Base-by-base conservation (phyloP, 1,140 invertebrate genomes). In the Leptopilina clavipes region DNA sequence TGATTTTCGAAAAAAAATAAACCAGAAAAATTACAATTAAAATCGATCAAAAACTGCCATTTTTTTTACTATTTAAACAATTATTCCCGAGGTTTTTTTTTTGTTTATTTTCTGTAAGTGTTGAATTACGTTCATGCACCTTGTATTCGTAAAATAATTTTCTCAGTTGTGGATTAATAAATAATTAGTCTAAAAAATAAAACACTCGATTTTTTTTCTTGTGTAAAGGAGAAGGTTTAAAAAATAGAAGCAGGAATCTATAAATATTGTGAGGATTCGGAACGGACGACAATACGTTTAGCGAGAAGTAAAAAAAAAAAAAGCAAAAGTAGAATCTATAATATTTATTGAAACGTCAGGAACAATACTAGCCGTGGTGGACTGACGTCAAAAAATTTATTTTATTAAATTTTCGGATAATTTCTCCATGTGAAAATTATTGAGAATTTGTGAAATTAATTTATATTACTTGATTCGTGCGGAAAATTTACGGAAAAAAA, bases 361-460 rank as follows among this genome's bases (percentile, higher is more conserved):
- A 73, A 77, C 5, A 77, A 76, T 73, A 70, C 25, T 59, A 74
- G 77, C 77, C 72, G 75, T 79, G 70, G 70, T 79, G 75, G 77
- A 79, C 70, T 52, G 74, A 72, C 22, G 10, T 44, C 11, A 78
- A 78, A 31, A 31, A 31, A 31, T 40, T 6, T 3, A 2, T 31
- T 48, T 48, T 48, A 22, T 65, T 12, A 22, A 14, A 31, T 31
- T 65, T 65, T 65, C 56, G 19, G 56, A 65, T 65, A 22, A n/a
- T 65, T 65, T 65, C 59, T 65, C 59, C 59, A 65, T 65, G 59
- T 65, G 59, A 31, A 65, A 65, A n/a, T 65, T 6, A 31, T 31
- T 31, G 12, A 31, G 12, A 65, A 31, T 65, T 25, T 14, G 9
- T 11, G 5, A 14, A 59, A 25, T 25, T 11, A 14, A 37, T 31